Conservation (phyloP, 2,113 vertebrate species). For the Saccopteryx leptura region DNA sequence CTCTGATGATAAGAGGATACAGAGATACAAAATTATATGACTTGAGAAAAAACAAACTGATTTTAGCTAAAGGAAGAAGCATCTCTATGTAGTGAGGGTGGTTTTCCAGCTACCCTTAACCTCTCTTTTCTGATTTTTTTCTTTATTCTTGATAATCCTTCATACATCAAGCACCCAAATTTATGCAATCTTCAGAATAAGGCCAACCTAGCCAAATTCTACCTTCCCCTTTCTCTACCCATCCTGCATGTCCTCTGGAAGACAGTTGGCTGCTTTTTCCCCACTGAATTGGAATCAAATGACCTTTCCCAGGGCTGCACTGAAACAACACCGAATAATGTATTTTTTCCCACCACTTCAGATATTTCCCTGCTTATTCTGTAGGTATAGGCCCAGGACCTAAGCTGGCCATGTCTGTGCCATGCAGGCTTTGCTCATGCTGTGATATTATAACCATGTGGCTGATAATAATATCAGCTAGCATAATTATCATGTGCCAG, state of each 20-base stretch:
- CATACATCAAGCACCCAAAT: not conserved
- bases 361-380: not conserved
- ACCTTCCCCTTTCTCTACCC: fast-evolving
- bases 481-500: not conserved
- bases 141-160: not conserved
- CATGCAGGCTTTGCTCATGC: not conserved
- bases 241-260: not conserved
- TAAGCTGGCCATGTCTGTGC: not conserved
- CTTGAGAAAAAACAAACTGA: not conserved
- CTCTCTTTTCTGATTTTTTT: not conserved
- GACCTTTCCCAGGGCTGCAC: not conserved
- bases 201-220: not conserved
- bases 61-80: not conserved
- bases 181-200: not conserved
- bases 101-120: not conserved
- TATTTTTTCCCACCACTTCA: not conserved
- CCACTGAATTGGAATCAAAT: not conserved
- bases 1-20: not conserved
- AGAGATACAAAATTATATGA: not conserved
- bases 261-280: not conserved
- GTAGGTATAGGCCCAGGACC: not conserved
- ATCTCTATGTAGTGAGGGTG: not conserved
- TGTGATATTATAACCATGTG: not conserved
- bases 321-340: not conserved
- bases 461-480: not conserved